Base-by-base conservation (phyloP, 2,888 invertebrate species). In the Lycocerus yunnanus region DNA sequence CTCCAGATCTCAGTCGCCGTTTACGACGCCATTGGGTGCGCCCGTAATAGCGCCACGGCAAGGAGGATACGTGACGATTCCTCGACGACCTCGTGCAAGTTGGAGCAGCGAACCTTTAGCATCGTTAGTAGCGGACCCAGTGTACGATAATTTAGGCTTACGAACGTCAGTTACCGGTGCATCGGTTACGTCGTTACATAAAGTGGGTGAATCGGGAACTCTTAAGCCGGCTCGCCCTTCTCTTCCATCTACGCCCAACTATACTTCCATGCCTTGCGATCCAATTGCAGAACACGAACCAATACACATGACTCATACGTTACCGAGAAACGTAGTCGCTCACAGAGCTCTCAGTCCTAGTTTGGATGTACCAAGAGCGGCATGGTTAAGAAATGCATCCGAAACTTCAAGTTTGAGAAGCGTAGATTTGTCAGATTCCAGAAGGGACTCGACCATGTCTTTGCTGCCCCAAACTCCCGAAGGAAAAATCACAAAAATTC, bases 81-180 rank as follows among this genome's bases (percentile, higher is more conserved):
- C 96, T 0, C 89, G 96, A 79, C 89, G 95, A 82, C 95, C 95
- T 0, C 89, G 96, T 77, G 94, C 94, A 0, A 94, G 94, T 83
- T 95, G 95, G 94, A 93, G 92, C 80, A 93, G 92, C 76, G 93
- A 89, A 86, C 92, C 86, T 82, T 92, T 85, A 83, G 91, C 87
- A 72, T 16, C 80, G 78, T 85, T 89, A 60, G 90, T 91, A 80
- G 88, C 90, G 21, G 95, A 95, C 83, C 96, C 96, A 0, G 90
- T 96, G 18, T 96, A 96, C 84, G 96, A 96, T 84, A 96, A 96
- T 84, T 88, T 96, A 66, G 96, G 96, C 0, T 87, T 93, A 15
- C 90, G 96, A 69, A 95, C 95, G 15, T 95, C 96, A 15, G 95
- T 94, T 15, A 93, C 95, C 78, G 96, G 96, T n/a, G 94, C 94